Conservation (phyloP, 2,113 vertebrate genomes). For the Ameiurus melas region DNA sequence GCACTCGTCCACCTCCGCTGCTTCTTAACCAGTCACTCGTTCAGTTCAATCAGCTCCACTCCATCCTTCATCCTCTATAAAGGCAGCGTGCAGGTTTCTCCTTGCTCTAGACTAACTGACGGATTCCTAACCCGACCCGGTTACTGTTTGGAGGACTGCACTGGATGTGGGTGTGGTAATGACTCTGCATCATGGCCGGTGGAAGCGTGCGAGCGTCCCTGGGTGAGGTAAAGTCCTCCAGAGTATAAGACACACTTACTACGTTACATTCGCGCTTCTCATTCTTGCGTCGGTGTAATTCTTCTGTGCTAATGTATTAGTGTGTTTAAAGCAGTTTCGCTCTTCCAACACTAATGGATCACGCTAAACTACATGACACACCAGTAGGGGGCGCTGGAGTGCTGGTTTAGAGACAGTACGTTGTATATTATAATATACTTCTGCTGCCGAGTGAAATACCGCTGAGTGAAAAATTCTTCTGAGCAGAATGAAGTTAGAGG, state of each 20-base stretch:
- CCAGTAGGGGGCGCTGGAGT: neutral
- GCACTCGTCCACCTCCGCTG: neutral
- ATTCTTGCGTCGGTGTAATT: neutral
- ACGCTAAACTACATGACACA: neutral
- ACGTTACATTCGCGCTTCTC: neutral
- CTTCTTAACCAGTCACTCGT: neutral
- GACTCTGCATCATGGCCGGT: neutral
- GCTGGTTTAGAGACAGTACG: neutral
- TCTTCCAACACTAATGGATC: neutral
- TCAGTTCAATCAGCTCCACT: neutral
- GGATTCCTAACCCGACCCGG: neutral
- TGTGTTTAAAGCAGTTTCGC: neutral
- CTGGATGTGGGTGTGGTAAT: slow-evolving; percentile 13
- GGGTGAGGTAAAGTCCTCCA: neutral
- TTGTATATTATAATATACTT: neutral
- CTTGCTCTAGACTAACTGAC: neutral
- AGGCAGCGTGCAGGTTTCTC: slow-evolving; percentile 27
- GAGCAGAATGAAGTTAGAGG: neutral
- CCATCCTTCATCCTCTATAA: neutral
- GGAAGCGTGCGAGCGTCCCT: neutral
- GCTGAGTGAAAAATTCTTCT: no score
- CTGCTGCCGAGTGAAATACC: neutral
- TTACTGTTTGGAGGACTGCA: neutral
- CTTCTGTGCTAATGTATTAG: neutral
- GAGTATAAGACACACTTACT: slow-evolving; percentile 19